Base-by-base conservation (phyloP, 2,113 vertebrate genomes). In the Rhynchomys soricoides region DNA sequence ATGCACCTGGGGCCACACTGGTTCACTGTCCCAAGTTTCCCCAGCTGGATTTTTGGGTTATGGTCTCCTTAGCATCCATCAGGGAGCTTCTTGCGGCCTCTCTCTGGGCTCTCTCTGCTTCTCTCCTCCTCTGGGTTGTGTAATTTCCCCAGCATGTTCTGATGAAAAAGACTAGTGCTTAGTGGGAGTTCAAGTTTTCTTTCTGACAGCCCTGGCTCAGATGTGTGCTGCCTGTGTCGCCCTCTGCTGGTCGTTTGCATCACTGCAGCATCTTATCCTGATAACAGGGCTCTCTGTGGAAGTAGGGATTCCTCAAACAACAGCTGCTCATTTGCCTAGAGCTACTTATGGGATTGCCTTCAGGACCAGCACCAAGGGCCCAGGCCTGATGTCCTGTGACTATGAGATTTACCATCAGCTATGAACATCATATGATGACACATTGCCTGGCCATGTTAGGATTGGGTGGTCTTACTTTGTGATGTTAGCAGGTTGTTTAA, bases 391-490 rank as follows among this genome's bases (percentile, higher is more conserved):
- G 34, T 34, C 55, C 29, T 43, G 64, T 16, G 75, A 43, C 29
- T 83, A 40, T 55, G 78, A 91, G 87, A 29, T 77, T 94, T 93
- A 55, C 12, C 19, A 17, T 75, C 71, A 50, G 4, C 43, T 75
- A 43, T 17, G 34, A 50, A 70, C 37, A 11, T 77, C 24, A 1
- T n/a, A 24, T 59, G 55, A 29, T 24, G 43, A 88, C 70, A 81
- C 29, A 45, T 64, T 85, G 12, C 3, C 1, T 59, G 73, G 17
- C 57, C n/a, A 11, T 68, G 13, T 78, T 45, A 71, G 79, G 55
- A 73, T 8, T 45, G 64, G 45, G 83, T 48, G n/a, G 83, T 95
- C 70, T 91, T 83, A 66, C 89, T 96, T 64, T 96, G 85, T 93
- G 95, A 95, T 55, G 3, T 37, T 78, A 88, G 31, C 21, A 89